These are phyloP conservation scores for Hemibagrus wyckioides DNA, from an alignment of 2,113 vertebrate species.

Conservation along the genomic window DNA sequence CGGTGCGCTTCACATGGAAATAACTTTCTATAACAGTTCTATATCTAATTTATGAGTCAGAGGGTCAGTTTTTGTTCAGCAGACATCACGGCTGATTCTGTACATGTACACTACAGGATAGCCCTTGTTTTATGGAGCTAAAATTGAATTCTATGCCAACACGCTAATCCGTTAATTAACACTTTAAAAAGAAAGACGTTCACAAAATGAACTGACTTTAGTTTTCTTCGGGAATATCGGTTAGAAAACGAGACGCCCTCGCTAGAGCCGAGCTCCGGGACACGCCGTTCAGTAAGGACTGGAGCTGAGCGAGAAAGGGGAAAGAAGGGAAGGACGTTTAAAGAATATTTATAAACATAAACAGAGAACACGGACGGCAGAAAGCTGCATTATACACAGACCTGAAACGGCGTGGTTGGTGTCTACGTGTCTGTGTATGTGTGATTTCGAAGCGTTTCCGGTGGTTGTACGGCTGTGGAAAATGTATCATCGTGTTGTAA, in stretches of 20 bases:
- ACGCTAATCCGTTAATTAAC: background rate
- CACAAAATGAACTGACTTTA: background rate
- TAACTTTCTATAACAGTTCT: conserved; percentile 27
- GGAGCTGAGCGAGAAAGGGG: conserved; percentile 9
- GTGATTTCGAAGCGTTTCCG: conserved; percentile 27
- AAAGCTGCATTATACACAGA: conserved; percentile 16
- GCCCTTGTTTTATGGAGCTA: conserved; percentile 29
- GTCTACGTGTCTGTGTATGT: background rate
- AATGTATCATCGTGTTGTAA: conserved; percentile 5
- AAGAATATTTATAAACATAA: conserved; percentile 32
- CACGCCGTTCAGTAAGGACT: conserved; percentile 22
- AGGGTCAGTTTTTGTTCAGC: background rate
- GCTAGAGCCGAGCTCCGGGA: background rate
- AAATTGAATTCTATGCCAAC: background rate
- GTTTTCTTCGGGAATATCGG: background rate
- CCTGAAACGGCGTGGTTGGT: background rate
- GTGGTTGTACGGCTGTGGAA: conserved; percentile 24
- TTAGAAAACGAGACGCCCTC: background rate
- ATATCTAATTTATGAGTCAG: background rate
- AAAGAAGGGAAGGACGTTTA: background rate
- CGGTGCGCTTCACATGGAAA: background rate
- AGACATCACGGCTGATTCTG: conserved; percentile 8
- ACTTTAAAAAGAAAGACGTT: background rate
- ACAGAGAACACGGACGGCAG: conserved; percentile 18
- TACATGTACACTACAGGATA: conserved; percentile 24